Evolutionary conservation across 2,888 invertebrate species (phyloP), one percentile per base, ranked within the genome.

Genomic region (Sycophila texana): DNA sequence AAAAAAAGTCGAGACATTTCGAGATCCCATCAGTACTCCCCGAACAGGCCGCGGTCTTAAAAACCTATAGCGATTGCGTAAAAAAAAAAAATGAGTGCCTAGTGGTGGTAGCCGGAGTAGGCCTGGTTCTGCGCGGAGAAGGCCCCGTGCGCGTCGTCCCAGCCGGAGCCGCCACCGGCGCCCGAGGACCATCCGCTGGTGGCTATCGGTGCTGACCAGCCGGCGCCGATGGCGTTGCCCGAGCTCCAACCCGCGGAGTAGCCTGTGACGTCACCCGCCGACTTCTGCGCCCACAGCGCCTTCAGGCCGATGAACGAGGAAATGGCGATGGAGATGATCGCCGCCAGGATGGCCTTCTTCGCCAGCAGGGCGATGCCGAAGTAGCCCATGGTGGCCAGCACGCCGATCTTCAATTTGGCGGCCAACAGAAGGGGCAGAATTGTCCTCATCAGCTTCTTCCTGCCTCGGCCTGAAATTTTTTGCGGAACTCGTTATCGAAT

Each of bases 301-400:
- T 74, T 79, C 5, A 79, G 53, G 2, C 79, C 71, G 22, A 92
- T 85, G 89, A 93, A 92, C 68, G 92, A 90, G 22, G 93, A 93
- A 84, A 94, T 89, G 84, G 92, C 91, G 84, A 94, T 91, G 2
- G 94, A 93, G 82, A 94, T 89, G 76, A 93, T 86, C 4, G 93
- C 92, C 0, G 92, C 91, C 82, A 93, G 86, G 83, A 94, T 90
- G 67, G 94, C 94, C 87, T 94, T 94, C 91, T 94, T 94, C 83
- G 94, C 94, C 84, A 94, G 88, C 81, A 94, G 88, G 65, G 92
- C 92, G 83, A 93, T 91, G 70, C 91, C 92, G 86, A 94, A 91
- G 89, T 93, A 92, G 47, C 92, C 91, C 68, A 93, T 89, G 55
- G 92, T 91, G 39, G 91, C 91, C 79, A 94, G 88, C 0, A 91